Percentiles rank a stretch among this genome's conserved stretches.
Evolutionary conservation across 1,140 invertebrate genomes (phyloP).

Genomic region (Drosophila ogumai): DNA sequence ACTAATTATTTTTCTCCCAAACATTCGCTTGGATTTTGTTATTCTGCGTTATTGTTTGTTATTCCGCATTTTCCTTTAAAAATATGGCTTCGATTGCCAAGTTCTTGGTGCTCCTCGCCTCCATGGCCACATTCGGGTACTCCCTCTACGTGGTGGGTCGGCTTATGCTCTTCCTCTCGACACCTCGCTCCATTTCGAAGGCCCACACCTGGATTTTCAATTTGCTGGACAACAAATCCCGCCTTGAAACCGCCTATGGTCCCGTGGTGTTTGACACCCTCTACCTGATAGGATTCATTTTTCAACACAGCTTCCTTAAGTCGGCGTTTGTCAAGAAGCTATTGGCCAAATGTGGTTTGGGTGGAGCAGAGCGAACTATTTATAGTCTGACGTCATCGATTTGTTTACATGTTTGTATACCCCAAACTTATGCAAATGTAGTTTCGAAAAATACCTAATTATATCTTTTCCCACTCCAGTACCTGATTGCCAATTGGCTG

Average conservation of each 20-base stretch:
- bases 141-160: constrained; percentile 76
- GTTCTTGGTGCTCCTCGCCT: constrained; percentile 56
- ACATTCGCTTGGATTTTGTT: neutral
- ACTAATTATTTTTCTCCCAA: neutral
- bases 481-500: constrained; percentile 85
- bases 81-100: constrained; percentile 66
- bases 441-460: constrained; percentile 8
- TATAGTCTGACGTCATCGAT: constrained; percentile 85
- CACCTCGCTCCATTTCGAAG: constrained; percentile 56
- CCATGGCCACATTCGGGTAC: constrained; percentile 61
- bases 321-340: constrained; percentile 83
- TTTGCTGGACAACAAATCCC: constrained; percentile 76
- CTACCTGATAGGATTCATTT: constrained; percentile 85
- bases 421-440: constrained; percentile 1
- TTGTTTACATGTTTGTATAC: constrained; percentile 78
- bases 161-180: constrained; percentile 75
- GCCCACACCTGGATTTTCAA: constrained; percentile 80
- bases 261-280: constrained; percentile 84
- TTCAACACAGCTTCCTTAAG: constrained; percentile 86
- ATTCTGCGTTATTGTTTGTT: neutral
- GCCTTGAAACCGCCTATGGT: constrained; percentile 75
- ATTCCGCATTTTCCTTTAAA: neutral
- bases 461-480: constrained; percentile 48
- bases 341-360: constrained; percentile 80
- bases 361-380: constrained; percentile 85